phyloP scores from a whole-genome alignment of 1,140 invertebrate species.

The Limonius californicus region DNA sequence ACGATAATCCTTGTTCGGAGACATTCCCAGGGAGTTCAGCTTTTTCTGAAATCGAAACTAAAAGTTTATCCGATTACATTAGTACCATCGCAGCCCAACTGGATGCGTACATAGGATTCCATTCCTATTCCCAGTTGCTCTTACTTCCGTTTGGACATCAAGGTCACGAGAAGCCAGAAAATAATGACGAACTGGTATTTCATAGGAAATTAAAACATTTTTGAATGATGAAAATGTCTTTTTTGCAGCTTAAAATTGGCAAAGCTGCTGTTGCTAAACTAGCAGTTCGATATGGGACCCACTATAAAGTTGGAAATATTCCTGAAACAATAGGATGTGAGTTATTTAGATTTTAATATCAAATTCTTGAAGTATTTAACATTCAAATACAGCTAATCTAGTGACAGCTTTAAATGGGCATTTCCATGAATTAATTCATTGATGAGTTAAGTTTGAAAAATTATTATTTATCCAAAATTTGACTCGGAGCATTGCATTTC shows the following conservation, averaged over 20 bases:
- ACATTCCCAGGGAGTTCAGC: constrained; percentile 62
- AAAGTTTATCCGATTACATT: constrained; percentile 53
- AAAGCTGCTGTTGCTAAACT: constrained; percentile 56
- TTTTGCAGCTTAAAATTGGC: constrained; percentile 54
- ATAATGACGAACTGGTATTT: constrained; percentile 57
- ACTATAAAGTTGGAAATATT: constrained; percentile 55
- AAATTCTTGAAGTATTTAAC: no score
- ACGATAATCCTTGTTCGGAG: constrained; percentile 61
- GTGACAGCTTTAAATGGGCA: no score
- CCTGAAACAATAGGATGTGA: constrained; percentile 55
- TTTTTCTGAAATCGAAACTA: constrained; percentile 71
- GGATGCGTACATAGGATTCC: constrained; percentile 66
- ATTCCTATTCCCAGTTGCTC: constrained; percentile 70
- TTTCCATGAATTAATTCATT: no score
- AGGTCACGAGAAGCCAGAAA: constrained; percentile 48
- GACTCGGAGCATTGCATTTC: no score
- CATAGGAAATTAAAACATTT: no score
- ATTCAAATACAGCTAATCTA: no score
- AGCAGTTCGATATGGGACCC: constrained; percentile 57
- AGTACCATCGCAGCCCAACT: constrained; percentile 51
- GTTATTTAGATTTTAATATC: no score
- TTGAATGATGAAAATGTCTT: no score
- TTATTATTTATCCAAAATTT: no score
- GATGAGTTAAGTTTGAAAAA: no score
- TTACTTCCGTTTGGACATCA: constrained; percentile 56